Base-by-base conservation (phyloP, 2,888 invertebrate genomes). In the Tenthredo distinguenda region DNA sequence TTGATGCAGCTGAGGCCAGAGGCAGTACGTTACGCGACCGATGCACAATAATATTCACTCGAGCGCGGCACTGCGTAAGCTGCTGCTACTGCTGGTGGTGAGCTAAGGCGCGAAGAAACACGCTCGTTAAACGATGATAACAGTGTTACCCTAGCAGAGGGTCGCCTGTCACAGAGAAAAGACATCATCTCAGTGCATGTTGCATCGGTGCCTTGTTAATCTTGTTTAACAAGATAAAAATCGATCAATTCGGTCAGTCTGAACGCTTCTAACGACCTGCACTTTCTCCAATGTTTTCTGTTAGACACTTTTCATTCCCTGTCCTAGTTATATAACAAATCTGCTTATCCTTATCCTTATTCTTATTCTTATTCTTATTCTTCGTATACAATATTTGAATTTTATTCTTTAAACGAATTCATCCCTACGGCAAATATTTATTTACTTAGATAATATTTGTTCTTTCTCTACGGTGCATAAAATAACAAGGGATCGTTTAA, bases 121-220 rank as follows among this genome's bases (percentile, higher is more conserved):
- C 37, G 71, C 40, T 74, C 12, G 12, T 34, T 31, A 31, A 50
- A 55, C 26, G 50, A 77, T 7, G 77, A 77, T 50, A 55, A 50
- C 26, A 26, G 55, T 55, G 55, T 50, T 55, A 77, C 50, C 77
- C 77, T 77, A 50, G 50, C 21, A 31, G 50, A 77, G 77, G 77
- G 77, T 50, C 77, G 77, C 26, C 77, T 77, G 77, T 81, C 81
- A 62, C 62, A 18, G 62, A 37, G 37, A 37, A 81, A 21, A 62
- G 6, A 65, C 77, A 77, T 77, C 74, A 74, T 74, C 21, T 43
- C 74, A 40, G 74, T 74, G 9, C 43, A 74, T 74, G 10, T 12
- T 55, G 31, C 31, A 34, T 26, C 3, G 43, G 47, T 47, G 47
- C 2, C 12, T 21, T 76, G 9, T 37, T 37, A 37, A 9, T 37